phyloP scores from a whole-genome alignment of 2,797 vertebrate species.

The Catamblyrhynchus diadema region DNA sequence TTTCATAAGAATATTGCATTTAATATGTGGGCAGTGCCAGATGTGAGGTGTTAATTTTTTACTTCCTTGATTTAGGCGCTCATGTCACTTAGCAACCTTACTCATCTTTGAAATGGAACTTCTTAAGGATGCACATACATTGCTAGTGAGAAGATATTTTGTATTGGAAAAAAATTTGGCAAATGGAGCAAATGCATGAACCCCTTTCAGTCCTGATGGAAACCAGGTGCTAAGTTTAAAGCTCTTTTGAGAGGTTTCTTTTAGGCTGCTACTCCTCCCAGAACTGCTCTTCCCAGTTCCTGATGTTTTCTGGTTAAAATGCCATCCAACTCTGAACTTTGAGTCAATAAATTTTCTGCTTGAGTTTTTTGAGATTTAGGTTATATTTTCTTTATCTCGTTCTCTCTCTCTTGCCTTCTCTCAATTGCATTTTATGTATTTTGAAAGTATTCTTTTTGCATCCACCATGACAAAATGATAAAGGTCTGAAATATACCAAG shows the following conservation, averaged over 20 bases:
- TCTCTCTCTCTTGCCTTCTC: not conserved
- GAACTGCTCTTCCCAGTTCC: not conserved
- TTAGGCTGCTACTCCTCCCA: not conserved
- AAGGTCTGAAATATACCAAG: not conserved
- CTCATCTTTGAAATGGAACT: not conserved
- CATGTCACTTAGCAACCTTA: conserved; percentile 43
- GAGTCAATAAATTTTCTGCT: not conserved
- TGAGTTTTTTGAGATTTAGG: not conserved
- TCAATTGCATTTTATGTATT: not conserved
- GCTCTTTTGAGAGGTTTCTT: not conserved
- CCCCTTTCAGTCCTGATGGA: not conserved
- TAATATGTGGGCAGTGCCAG: conserved; percentile 9
- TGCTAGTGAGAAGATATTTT: not conserved
- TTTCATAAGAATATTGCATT: not conserved
- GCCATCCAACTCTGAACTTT: not conserved
- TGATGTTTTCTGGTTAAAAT: not conserved
- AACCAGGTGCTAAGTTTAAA: not conserved
- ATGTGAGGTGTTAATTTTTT: conserved; percentile 36
- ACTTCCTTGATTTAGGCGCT: not conserved
- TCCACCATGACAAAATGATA: not conserved
- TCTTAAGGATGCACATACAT: not conserved
- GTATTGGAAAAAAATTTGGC: not conserved
- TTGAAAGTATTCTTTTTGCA: not conserved
- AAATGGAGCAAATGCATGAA: not conserved
- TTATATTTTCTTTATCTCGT: not conserved